Percentiles rank a stretch among this genome's conserved stretches.
Conservation (phyloP, 1,140 invertebrate genomes). For the Sitophilus oryzae region DNA sequence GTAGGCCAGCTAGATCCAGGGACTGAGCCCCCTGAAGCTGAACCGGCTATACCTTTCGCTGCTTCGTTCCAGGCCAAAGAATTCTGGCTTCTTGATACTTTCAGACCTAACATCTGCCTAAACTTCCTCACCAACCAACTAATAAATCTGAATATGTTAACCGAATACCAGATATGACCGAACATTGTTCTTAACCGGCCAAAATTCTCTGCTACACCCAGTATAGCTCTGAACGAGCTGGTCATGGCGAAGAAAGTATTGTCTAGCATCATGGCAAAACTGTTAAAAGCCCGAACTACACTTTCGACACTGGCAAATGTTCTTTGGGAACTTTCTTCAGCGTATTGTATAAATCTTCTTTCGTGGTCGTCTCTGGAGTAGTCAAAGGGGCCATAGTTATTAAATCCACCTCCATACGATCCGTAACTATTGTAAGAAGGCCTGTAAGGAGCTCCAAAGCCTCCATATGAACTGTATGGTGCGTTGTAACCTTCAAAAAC, state of each 20-base stretch:
- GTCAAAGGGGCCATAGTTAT: slow-evolving; percentile 33
- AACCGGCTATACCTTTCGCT: slow-evolving; percentile 46
- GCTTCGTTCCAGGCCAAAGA: slow-evolving; percentile 54
- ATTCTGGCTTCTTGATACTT: slow-evolving; percentile 31
- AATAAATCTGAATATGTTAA: slow-evolving; percentile 72
- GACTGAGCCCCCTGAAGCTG: slow-evolving; percentile 42
- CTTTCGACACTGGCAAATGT: slow-evolving; percentile 94
- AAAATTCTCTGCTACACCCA: slow-evolving; percentile 94
- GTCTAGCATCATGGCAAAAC: slow-evolving; percentile 93
- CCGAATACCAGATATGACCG: slow-evolving; percentile 75
- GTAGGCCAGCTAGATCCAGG: slow-evolving; percentile 59
- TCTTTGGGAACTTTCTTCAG: slow-evolving; percentile 83
- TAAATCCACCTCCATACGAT: slow-evolving; percentile 33
- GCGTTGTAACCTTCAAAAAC: slow-evolving; percentile 9
- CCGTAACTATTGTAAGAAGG: slow-evolving; percentile 39
- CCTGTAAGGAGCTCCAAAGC: slow-evolving; percentile 38
- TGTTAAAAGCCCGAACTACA: slow-evolving; percentile 83
- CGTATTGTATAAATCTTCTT: slow-evolving; percentile 73
- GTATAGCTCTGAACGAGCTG: slow-evolving; percentile 88
- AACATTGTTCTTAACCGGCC: slow-evolving; percentile 75
- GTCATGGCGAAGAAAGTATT: slow-evolving; percentile 93
- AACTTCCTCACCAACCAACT: slow-evolving; percentile 76
- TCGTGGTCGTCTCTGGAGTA: slow-evolving; percentile 54
- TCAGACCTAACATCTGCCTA: slow-evolving; percentile 59
- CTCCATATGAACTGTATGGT: slow-evolving; percentile 23